Percentiles rank a stretch among this genome's conserved stretches.
Conservation (phyloP, 2,888 invertebrate species). For the Dendrolimus pini region DNA sequence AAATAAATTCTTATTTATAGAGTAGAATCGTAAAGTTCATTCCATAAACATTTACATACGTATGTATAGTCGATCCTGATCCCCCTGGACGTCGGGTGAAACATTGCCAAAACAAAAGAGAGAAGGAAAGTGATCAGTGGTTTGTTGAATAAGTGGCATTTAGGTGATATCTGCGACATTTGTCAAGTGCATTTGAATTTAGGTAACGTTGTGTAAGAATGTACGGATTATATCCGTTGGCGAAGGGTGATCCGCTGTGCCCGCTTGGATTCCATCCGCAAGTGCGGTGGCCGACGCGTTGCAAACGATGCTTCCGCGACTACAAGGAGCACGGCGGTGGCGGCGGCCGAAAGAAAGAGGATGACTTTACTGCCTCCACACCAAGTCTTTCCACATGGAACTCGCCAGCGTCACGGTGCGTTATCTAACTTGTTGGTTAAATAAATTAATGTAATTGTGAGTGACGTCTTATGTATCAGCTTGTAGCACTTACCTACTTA, state of each 20-base stretch:
- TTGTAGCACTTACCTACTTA: too few relatives aligned
- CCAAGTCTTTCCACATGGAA: conserved; percentile 84
- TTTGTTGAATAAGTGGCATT: conserved; percentile 45
- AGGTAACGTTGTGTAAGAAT: conserved; percentile 42
- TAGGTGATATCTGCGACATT: conserved; percentile 57
- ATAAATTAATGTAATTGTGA: too few relatives aligned
- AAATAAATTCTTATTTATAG: conserved; percentile 65
- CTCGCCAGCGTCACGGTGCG: conserved; percentile 77
- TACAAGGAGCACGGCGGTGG: conserved; percentile 94
- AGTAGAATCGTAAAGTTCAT: conserved; percentile 65
- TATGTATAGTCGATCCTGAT: conserved; percentile 31
- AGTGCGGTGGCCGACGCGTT: conserved; percentile 94
- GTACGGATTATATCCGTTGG: conserved; percentile 86
- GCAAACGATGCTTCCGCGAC: conserved; percentile 94
- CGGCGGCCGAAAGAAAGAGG: conserved; percentile 83
- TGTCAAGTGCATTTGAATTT: conserved; percentile 61
- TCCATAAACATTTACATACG: conserved; percentile 57
- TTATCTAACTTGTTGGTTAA: conserved; percentile 4
- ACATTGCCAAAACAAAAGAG: conserved; percentile 16
- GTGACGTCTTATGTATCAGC: too few relatives aligned
- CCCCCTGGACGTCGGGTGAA: conserved; percentile 19
- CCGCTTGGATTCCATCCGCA: conserved; percentile 96
- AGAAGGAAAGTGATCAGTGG: conserved; percentile 34
- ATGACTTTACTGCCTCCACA: conserved; percentile 83
- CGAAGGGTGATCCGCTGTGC: conserved; percentile 92